Base-by-base conservation (phyloP, 2,797 vertebrate species). In the Bryconaethiops microstoma region DNA sequence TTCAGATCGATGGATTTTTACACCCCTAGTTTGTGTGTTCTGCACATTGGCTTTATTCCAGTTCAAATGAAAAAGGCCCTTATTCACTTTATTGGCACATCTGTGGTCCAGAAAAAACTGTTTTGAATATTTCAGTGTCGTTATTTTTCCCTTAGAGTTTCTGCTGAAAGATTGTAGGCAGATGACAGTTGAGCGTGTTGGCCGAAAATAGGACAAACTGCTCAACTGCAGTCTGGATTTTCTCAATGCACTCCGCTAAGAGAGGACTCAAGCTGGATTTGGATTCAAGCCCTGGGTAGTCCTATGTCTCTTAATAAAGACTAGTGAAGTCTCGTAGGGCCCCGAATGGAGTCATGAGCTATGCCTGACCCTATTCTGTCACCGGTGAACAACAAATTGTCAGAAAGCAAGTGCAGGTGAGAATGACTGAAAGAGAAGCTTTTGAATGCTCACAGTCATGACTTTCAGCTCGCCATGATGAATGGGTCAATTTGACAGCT, bases 381-480 rank as follows among this genome's bases (percentile, higher is more conserved):
- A 57, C 8, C 50, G 25, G 52, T 72, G 50, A 72, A 50, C 17
- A 72, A 54, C 16, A 21, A 55, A 16, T 55, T 55, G 25, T 55
- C 70, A 72, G 52, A 10, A 74, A 80, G 25, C 50, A 74, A 29
- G n/a, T 67, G 16, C 74, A 77, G 45, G 76, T 76, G 65, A 76
- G 59, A 63, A 35, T 55, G 50, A 77, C 7, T 0, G 16, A 71
- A 12, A 2, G 10, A 55, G 16, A 73, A 50, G 29, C 63, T 17
- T 29, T 21, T 21, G 16, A 76, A 71, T 19, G 60, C 50, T 25
- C 35, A n/a, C 6, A 16, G 35, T 16, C 14, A 64, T 50, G 48
- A 64, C 23, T 21, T 52, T 73, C 71, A 57, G 52, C 19, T 13
- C 29, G 62, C 55, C 50, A 8, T 21, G 64, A 77, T 40, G 21